Percentiles rank a stretch among this genome's conserved stretches.
phyloP scores from a whole-genome alignment of 2,888 invertebrate species.

The Heliconius erato region DNA sequence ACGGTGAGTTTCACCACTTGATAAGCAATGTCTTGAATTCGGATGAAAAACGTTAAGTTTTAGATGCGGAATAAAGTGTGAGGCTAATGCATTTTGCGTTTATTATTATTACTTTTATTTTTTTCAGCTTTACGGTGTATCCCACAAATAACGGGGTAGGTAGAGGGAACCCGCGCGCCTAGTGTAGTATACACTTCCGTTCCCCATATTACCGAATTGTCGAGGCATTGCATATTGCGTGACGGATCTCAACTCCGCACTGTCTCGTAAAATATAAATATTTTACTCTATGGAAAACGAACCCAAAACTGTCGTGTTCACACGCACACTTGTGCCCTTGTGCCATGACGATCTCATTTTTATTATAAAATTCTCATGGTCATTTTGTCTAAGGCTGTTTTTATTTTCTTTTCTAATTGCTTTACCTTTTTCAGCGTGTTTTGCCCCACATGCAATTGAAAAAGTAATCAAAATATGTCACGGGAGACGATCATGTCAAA shows the following conservation, averaged over 20 bases:
- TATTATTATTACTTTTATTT: too few species aligned
- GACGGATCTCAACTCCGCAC: too few species aligned
- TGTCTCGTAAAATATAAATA: not conserved
- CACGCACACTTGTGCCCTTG: not conserved
- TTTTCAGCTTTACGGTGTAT: too few species aligned
- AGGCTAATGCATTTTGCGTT: too few species aligned
- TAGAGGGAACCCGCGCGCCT: too few species aligned
- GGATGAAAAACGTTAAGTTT: too few species aligned
- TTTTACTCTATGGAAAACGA: not conserved
- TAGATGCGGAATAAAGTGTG: too few species aligned
- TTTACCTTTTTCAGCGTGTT: conserved; percentile 87
- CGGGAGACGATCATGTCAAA: conserved; percentile 91
- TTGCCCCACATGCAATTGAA: conserved; percentile 93
- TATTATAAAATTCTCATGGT: not conserved
- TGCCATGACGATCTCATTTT: not conserved
- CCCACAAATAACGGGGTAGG: too few species aligned
- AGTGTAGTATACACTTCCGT: not conserved
- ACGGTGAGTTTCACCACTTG: too few species aligned
- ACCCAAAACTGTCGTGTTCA: not conserved
- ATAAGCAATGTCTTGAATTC: too few species aligned
- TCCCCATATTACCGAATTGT: not conserved
- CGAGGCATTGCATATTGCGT: too few species aligned
- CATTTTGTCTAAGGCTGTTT: not conserved
- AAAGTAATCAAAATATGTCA: conserved; percentile 95
- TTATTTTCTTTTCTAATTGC: not conserved